Evolutionary conservation across 92 coral and sea anemone species (phyloP).

Genomic region (Phenganax marumi): DNA sequence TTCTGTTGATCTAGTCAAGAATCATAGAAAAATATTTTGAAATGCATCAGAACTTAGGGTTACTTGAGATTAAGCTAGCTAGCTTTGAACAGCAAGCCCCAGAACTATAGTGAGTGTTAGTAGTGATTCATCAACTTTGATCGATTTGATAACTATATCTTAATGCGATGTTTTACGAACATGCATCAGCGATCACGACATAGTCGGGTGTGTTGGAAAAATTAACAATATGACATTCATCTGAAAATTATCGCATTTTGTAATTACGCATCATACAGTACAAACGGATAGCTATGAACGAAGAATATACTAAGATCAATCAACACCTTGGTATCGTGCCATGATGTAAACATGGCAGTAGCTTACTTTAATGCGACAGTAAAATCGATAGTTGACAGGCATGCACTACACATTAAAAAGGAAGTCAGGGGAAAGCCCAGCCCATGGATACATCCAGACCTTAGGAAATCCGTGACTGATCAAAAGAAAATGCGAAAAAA

Average conservation of each 20-base stretch:
- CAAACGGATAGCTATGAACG: not conserved
- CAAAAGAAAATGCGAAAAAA: not conserved
- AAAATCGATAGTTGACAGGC: constrained; percentile 2
- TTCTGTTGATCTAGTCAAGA: no score
- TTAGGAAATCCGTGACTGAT: constrained; percentile 4
- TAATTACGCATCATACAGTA: not conserved
- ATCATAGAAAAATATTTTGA: no score
- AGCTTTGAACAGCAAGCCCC: no score
- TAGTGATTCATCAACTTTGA: no score
- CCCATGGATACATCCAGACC: not conserved
- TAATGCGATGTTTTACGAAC: no score
- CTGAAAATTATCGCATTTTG: not conserved
- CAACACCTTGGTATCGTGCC: not conserved
- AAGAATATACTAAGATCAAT: not conserved
- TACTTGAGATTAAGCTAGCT: no score
- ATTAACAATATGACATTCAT: not conserved
- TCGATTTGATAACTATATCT: no score
- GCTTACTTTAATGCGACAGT: constrained; percentile 1
- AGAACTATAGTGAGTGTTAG: no score
- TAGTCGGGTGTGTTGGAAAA: not conserved
- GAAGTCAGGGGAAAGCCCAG: constrained; percentile 14
- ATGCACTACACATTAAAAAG: not conserved
- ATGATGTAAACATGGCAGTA: not conserved
- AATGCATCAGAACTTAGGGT: no score
- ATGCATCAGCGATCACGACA: not conserved